Base-by-base conservation (phyloP, 1,140 invertebrate species). In the Oscheius sp. region DNA sequence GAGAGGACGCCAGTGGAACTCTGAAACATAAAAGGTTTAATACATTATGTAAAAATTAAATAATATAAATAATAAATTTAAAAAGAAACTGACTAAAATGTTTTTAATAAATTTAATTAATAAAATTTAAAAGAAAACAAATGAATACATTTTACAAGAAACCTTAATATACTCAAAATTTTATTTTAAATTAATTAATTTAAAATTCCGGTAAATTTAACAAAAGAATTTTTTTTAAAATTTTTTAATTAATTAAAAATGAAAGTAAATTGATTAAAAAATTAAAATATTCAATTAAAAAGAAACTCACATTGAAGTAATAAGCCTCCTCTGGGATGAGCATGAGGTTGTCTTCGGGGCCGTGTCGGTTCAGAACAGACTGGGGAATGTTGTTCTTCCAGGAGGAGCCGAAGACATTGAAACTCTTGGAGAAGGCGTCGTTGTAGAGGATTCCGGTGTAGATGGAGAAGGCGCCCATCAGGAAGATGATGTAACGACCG, bases 371-470 rank as follows among this genome's bases (percentile, higher is more conserved):
- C n/a, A 80, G 26, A 0, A 20, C 15, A 10, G 49, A 26, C 29
- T 71, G 34, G 34, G n/a, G 23, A 26, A 75, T 31, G 26, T 70
- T 61, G 72, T 91, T 91, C 29, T 87, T 86, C 93, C 94, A 98
- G 36, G 89, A 88, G 0, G 92, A 91, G 1, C 93, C 93, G 86
- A 98, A 98, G 1, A 98, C 88, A 79, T 98, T 64, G 34, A 71
- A 10, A 64, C 59, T 65, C 29, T 71, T 71, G 3, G 69, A 59
- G 65, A 97, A 98, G 7, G 95, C 86, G 83, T 99, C 96, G 85
- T 99, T 99, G 86, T 99, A 99, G 38, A 99, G 90, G n/a, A 97
- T 82, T 1, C 95, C 95, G 26, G 95, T 96, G 85, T 98, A 98
- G 67, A 97, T 91, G 0, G 94, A 96, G 85, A 99, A 99, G 0